A percentile compares a stretch with the other conserved stretches of the same genome.
Evolutionary conservation across 2,113 vertebrate species (phyloP).

Genomic region (Mormyrus lacerda): DNA sequence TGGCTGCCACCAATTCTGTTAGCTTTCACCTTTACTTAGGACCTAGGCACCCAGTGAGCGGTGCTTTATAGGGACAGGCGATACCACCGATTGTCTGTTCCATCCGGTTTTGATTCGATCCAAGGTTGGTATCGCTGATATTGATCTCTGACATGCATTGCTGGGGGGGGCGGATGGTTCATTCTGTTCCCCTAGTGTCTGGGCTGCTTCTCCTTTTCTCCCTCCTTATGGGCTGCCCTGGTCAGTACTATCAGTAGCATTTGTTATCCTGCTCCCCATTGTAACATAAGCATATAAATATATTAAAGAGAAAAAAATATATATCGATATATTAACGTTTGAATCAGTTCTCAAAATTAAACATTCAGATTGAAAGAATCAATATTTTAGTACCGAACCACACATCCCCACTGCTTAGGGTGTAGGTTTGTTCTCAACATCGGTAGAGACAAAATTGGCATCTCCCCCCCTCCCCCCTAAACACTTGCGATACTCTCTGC

Average conservation of each 20-base stretch:
- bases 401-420: neutral
- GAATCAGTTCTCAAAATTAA: neutral
- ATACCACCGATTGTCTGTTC: neutral
- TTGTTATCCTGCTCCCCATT: neutral
- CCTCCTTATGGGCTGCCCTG: neutral
- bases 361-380: neutral
- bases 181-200: neutral
- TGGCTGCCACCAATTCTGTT: neutral
- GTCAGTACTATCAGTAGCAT: neutral
- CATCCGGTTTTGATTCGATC: neutral
- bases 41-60: neutral
- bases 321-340: neutral
- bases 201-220: neutral
- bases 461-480: neutral
- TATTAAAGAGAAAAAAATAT: too few species aligned
- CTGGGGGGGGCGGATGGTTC: neutral
- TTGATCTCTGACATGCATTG: neutral
- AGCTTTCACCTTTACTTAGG: neutral
- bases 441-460: neutral
- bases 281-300: neutral
- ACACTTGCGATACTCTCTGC: neutral
- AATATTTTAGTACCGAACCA: neutral
- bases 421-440: neutral
- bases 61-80: neutral
- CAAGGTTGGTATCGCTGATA: neutral